A percentile compares a stretch with the other conserved stretches of the same genome.
Conservation (phyloP, 2,888 invertebrate genomes). For the Arenicola marina region DNA sequence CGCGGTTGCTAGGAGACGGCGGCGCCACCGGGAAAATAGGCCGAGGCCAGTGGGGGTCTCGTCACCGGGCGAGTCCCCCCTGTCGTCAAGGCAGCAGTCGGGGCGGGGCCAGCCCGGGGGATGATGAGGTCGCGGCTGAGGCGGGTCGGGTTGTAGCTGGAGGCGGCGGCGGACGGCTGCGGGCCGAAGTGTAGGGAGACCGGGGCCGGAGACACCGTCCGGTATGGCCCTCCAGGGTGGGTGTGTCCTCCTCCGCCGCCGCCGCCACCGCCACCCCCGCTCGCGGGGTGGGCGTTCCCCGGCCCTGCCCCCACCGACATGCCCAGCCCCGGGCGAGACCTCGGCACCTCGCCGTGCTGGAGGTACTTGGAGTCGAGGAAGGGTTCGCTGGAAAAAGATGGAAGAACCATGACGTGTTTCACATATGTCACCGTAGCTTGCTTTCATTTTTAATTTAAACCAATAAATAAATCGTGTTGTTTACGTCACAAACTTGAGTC, state of each 20-base stretch:
- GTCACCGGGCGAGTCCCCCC: no score
- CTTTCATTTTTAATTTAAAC: background rate
- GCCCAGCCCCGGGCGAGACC: no score
- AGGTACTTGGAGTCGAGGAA: constrained; percentile 49
- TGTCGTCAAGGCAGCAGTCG: background rate
- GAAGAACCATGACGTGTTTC: no score
- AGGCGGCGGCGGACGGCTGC: background rate
- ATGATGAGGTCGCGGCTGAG: background rate
- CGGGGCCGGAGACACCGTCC: background rate
- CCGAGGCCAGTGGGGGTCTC: background rate
- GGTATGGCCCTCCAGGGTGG: no score
- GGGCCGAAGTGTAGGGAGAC: background rate
- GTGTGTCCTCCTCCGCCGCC: no score
- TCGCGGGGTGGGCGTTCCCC: no score
- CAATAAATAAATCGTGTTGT: background rate
- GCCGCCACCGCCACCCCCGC: no score
- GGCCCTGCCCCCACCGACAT: no score
- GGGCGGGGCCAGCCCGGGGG: background rate
- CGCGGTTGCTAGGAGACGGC: constrained; percentile 7
- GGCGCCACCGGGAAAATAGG: constrained; percentile 9
- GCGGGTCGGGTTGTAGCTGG: background rate
- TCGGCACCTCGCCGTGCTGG: constrained; percentile 34
- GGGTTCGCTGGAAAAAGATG: constrained; percentile 46
- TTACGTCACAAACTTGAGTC: no score
- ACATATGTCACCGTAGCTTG: background rate